Evolutionary conservation across 1,140 invertebrate species (phyloP).

Genomic region (Apis dorsata): DNA sequence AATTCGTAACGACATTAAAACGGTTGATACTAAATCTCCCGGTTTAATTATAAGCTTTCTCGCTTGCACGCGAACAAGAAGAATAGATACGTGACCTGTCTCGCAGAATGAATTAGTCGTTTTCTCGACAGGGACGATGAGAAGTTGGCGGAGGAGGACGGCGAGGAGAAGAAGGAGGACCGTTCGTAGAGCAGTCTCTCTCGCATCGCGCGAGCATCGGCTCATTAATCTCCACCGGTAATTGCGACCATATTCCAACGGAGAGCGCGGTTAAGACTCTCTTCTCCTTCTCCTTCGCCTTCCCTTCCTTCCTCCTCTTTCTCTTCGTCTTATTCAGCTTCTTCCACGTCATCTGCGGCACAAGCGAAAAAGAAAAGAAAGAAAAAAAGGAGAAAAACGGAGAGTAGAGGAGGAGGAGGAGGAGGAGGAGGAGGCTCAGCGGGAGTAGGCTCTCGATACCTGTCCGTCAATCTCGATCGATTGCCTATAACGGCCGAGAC

Average conservation of each 20-base stretch:
- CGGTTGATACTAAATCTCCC: constrained; percentile 61
- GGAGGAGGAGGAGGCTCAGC: constrained; percentile 47
- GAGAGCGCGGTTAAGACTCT: constrained; percentile 66
- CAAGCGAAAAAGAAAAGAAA: constrained; percentile 32
- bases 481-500: constrained; percentile 62
- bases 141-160: constrained; percentile 47
- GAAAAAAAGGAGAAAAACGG: background rate
- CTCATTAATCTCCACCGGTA: constrained; percentile 76
- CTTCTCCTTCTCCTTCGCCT: constrained; percentile 45
- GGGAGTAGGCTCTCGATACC: constrained; percentile 64
- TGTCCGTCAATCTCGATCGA: constrained; percentile 64
- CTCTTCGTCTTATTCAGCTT: constrained; percentile 50
- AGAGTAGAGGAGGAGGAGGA: constrained; percentile 27
- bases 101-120: constrained; percentile 65
- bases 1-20: constrained; percentile 62
- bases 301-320: constrained; percentile 15
- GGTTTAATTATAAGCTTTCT: constrained; percentile 64
- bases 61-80: constrained; percentile 61
- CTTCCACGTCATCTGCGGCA: constrained; percentile 58
- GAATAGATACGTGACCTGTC: constrained; percentile 66
- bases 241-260: constrained; percentile 74
- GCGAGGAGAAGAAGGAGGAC: constrained; percentile 46
- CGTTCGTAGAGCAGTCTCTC: constrained; percentile 64
- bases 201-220: constrained; percentile 70
- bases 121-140: constrained; percentile 62